Percentiles rank a stretch among this genome's conserved stretches.
These are phyloP conservation scores for Gila orcuttii DNA, from an alignment of 2,113 vertebrate species.

Conservation along the genomic window DNA sequence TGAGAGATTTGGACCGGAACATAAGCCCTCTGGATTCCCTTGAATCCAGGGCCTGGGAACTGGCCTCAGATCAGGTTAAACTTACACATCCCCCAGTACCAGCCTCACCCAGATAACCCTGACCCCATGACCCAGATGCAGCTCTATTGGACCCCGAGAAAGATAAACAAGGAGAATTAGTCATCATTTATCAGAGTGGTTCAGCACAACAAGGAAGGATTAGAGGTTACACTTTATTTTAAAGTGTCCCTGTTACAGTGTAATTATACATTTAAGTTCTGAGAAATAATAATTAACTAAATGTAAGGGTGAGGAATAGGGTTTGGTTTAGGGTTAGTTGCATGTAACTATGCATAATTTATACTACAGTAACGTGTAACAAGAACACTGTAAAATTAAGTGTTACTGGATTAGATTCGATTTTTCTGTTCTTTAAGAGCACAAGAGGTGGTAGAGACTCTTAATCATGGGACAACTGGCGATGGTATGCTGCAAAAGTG, in stretches of 20 bases:
- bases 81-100: conserved; percentile 59
- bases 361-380: no score
- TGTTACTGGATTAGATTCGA: no score
- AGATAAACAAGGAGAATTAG: conserved; percentile 20
- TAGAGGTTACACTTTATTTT: no score
- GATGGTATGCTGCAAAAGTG: background rate
- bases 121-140: conserved; percentile 31
- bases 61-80: conserved; percentile 47
- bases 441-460: background rate
- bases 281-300: no score
- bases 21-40: conserved; percentile 52
- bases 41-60: conserved; percentile 73
- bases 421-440: background rate
- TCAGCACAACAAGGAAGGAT: background rate
- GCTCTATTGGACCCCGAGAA: background rate
- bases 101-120: conserved; percentile 57
- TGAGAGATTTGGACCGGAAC: conserved; percentile 70
- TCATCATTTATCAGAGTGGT: conserved; percentile 20
- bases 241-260: no score
- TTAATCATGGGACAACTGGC: conserved; percentile 12
- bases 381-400: no score
- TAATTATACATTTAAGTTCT: no score
- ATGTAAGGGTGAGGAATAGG: no score
- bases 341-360: no score
- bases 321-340: no score